These are phyloP conservation scores for Coenonympha glycerion DNA, from an alignment of 2,888 invertebrate species.

Conservation along the genomic window DNA sequence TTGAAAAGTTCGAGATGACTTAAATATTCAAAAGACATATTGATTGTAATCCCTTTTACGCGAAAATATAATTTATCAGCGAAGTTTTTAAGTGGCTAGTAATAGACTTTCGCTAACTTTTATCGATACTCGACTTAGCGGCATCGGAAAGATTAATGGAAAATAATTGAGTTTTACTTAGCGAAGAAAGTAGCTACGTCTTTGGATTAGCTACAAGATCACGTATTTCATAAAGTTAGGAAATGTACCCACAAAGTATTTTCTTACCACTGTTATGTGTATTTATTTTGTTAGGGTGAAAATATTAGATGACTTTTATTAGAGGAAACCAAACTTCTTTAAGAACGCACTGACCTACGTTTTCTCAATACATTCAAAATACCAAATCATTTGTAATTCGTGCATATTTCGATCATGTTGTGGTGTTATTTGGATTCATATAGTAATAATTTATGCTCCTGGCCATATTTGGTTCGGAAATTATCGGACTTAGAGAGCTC, in stretches of 20 bases:
- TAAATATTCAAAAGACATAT: background rate
- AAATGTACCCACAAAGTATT: background rate
- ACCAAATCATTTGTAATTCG: too few species aligned
- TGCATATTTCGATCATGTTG: too few species aligned
- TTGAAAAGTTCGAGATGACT: background rate
- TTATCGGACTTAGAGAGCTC: too few species aligned
- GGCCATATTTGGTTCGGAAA: too few species aligned
- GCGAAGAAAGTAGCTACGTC: background rate
- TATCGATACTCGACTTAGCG: constrained; percentile 2
- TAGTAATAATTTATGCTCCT: too few species aligned
- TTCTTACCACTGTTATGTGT: too few species aligned
- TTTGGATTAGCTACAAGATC: background rate
- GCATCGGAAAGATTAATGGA: constrained; percentile 7
- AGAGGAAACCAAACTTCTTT: too few species aligned
- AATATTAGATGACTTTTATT: background rate
- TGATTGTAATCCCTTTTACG: background rate
- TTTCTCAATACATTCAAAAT: too few species aligned
- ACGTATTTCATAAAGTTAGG: constrained; percentile 2
- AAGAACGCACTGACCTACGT: too few species aligned
- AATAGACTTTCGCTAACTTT: constrained; percentile 3
- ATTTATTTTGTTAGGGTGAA: too few species aligned
- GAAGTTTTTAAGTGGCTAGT: constrained; percentile 2
- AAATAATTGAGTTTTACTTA: constrained; percentile 10
- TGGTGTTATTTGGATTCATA: too few species aligned
- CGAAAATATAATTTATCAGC: background rate